Conservation (phyloP, 2,113 vertebrate species). For the Saiga tatarica region DNA sequence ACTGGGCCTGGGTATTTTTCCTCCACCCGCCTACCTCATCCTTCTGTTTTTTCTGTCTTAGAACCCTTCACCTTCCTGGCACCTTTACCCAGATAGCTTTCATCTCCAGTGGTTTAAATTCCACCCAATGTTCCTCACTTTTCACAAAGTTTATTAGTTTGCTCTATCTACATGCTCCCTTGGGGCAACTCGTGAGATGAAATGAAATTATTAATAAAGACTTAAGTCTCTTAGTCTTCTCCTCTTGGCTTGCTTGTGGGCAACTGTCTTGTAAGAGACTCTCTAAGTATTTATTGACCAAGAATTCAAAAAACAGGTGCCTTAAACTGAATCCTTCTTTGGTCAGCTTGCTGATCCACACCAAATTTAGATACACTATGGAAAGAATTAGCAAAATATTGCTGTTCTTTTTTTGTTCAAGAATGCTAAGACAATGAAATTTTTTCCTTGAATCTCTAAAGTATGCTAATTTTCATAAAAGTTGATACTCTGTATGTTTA, state of each 20-base stretch:
- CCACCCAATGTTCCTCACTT: not conserved
- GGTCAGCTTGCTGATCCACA: not conserved
- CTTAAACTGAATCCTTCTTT: not conserved
- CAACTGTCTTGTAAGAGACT: not conserved
- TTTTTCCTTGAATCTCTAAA: not conserved
- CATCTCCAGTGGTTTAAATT: not conserved
- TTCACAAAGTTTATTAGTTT: not conserved
- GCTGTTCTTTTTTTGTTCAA: not conserved
- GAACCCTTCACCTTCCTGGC: not conserved
- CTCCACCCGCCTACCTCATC: accelerated
- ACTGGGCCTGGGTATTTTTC: accelerated
- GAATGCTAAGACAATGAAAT: not conserved
- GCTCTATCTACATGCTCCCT: not conserved
- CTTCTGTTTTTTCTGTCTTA: not conserved
- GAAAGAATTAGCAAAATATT: not conserved
- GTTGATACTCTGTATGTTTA: not conserved
- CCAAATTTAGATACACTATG: not conserved
- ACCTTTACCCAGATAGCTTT: not conserved
- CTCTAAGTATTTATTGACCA: not conserved
- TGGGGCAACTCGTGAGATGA: not conserved
- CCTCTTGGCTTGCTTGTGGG: not conserved
- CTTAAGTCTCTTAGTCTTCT: not conserved
- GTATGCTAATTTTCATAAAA: not conserved
- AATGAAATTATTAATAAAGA: not conserved
- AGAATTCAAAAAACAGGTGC: not conserved